Percentiles rank a stretch among this genome's conserved stretches.
Evolutionary conservation across 2,888 invertebrate species (phyloP).

Genomic region (Coelopa pilipes): DNA sequence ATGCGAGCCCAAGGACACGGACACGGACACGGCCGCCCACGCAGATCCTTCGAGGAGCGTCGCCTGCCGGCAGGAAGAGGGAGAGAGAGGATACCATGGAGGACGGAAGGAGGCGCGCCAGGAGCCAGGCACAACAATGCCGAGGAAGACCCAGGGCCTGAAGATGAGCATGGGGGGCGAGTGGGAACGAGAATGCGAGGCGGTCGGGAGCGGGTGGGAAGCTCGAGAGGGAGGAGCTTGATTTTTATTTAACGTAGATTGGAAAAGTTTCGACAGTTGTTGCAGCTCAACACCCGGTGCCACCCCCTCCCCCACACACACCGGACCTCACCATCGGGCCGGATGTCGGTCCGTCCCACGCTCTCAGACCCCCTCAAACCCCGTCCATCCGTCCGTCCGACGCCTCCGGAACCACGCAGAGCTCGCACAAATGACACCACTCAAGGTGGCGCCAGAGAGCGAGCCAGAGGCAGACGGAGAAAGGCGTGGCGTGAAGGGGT

Average conservation of each 20-base stretch:
- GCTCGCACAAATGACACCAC: conserved; percentile 1
- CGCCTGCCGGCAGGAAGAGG: not conserved
- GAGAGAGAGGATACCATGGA: too few species aligned
- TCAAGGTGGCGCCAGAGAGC: not conserved
- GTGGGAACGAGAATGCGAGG: not conserved
- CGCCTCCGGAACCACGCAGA: not conserved
- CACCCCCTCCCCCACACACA: not conserved
- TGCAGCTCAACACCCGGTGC: conserved; percentile 14
- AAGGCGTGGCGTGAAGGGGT: not conserved
- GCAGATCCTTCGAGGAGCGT: too few species aligned
- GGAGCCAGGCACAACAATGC: not conserved
- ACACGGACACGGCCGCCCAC: not conserved
- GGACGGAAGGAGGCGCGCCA: not conserved
- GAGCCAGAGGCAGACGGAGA: not conserved
- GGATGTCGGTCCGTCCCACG: too few species aligned
- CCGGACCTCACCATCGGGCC: too few species aligned
- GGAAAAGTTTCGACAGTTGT: conserved; percentile 59
- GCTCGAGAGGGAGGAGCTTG: conserved; percentile 29
- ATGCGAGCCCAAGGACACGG: not conserved
- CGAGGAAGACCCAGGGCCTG: not conserved
- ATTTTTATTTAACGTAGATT: conserved; percentile 60
- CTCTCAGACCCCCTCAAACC: not conserved
- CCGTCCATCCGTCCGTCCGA: not conserved
- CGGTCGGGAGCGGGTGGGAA: not conserved
- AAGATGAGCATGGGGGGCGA: not conserved